phyloP scores from a whole-genome alignment of 2,797 vertebrate species.

The Bradypodion pumilum region DNA sequence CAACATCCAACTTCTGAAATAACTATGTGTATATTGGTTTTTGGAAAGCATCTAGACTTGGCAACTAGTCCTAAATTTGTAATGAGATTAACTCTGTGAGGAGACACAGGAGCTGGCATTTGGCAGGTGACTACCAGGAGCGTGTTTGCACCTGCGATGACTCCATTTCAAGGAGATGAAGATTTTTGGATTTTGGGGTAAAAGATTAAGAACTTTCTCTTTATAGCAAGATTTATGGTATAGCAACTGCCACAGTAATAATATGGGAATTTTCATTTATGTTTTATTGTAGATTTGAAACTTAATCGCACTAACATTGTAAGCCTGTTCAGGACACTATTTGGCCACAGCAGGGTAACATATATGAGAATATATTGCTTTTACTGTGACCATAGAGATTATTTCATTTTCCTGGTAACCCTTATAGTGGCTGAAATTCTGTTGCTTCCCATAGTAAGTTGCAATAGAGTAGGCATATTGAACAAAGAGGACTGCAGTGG shows the following conservation, averaged over 20 bases:
- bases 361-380: background rate
- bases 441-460: background rate
- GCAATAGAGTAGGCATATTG: no score
- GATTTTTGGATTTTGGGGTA: background rate
- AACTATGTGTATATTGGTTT: no score
- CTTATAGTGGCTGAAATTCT: background rate
- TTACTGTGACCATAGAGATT: background rate
- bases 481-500: no score
- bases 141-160: background rate
- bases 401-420: background rate
- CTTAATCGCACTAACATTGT: background rate
- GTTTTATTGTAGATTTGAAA: conserved; percentile 1
- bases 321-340: background rate
- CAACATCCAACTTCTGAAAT: no score
- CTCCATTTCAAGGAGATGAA: background rate
- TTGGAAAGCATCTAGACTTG: background rate
- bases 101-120: background rate
- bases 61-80: background rate
- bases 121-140: background rate
- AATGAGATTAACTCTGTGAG: background rate
- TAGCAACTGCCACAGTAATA: background rate
- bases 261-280: background rate
- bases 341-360: background rate
- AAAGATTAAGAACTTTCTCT: background rate
- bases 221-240: background rate